Conservation (phyloP, 2,113 vertebrate genomes). For the Cinclus mexicanus region DNA sequence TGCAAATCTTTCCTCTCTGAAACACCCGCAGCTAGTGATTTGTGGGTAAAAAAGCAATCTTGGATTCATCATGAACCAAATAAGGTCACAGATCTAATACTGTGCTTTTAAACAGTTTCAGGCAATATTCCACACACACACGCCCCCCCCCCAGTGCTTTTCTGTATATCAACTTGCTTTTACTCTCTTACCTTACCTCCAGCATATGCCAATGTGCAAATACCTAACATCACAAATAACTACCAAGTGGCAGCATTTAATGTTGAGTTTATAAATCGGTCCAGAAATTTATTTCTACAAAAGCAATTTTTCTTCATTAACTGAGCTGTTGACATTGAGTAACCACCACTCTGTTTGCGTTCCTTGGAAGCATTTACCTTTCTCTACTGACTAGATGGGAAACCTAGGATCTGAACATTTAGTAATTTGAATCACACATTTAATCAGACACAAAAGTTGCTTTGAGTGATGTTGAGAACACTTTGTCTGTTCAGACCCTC, state of each 20-base stretch:
- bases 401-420: neutral
- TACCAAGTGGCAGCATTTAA: neutral
- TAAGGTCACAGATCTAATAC: neutral
- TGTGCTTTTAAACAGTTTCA: neutral
- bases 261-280: neutral
- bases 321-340: neutral
- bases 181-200: neutral
- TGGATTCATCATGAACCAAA: neutral
- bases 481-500: neutral
- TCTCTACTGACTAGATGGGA: neutral
- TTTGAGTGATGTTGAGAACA: neutral
- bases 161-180: neutral
- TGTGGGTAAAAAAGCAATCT: neutral
- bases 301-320: conserved; percentile 22
- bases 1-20: neutral
- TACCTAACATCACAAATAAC: neutral
- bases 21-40: neutral
- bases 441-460: neutral
- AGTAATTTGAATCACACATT: neutral
- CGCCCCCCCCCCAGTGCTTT: neutral
- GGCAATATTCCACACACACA: neutral
- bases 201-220: neutral
- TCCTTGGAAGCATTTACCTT: conserved; percentile 1
- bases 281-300: neutral
- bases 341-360: neutral